A percentile compares a stretch with the other conserved stretches of the same genome.
phyloP scores from a whole-genome alignment of 2,888 invertebrate species.

The Corbicula japonica region DNA sequence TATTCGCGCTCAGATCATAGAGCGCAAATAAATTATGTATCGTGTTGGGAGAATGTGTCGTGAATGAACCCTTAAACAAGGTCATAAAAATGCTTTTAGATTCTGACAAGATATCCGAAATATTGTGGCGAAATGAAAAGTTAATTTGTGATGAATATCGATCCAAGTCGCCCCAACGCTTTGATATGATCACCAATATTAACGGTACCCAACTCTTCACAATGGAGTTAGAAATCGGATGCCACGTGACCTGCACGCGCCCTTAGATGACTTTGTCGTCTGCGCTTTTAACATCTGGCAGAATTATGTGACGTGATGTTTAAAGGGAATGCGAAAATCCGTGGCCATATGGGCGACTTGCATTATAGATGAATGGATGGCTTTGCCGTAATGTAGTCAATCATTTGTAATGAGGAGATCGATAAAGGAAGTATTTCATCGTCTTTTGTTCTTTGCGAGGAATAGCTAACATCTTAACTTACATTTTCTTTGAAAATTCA shows the following conservation, averaged over 20 bases:
- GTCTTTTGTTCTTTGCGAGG: slow-evolving; percentile 25
- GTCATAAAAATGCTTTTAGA: slow-evolving; percentile 26
- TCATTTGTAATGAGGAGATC: slow-evolving; percentile 17
- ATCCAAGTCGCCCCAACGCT: slow-evolving; percentile 5
- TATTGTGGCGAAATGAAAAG: slow-evolving; percentile 19
- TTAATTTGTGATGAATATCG: slow-evolving; percentile 26
- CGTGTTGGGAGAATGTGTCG: neutral
- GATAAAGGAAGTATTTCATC: neutral
- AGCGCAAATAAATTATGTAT: slow-evolving; percentile 25
- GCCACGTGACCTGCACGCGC: slow-evolving; percentile 58
- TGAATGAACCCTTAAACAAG: slow-evolving; percentile 20
- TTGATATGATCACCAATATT: slow-evolving; percentile 19
- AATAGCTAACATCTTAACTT: too few relatives aligned
- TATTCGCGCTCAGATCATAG: slow-evolving; percentile 28
- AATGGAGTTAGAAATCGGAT: slow-evolving; percentile 20
- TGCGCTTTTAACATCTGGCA: slow-evolving; percentile 58
- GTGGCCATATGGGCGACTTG: slow-evolving; percentile 38
- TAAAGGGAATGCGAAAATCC: slow-evolving; percentile 33
- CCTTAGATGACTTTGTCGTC: slow-evolving; percentile 59
- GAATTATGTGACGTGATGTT: slow-evolving; percentile 46
- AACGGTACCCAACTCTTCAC: slow-evolving; percentile 32
- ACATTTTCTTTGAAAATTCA: too few relatives aligned
- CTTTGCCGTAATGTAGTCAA: slow-evolving; percentile 37
- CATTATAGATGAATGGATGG: slow-evolving; percentile 37
- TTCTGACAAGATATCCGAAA: slow-evolving; percentile 6